These are phyloP conservation scores for Pristionchus exspectatus DNA, from an alignment of 2,888 invertebrate genomes.

Conservation along the genomic window DNA sequence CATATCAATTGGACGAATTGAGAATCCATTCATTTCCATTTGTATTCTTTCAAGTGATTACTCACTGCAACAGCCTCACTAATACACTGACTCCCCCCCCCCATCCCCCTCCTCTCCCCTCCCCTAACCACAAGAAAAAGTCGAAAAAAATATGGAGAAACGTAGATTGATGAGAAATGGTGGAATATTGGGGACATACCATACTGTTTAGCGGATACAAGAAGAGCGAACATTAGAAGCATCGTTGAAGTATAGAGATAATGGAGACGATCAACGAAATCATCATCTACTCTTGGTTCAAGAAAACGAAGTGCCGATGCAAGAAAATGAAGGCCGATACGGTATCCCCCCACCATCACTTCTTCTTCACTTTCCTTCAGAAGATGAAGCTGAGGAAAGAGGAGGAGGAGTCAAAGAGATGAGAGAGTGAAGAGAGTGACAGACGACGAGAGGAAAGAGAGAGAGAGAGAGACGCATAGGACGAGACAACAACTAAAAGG, in stretches of 20 bases:
- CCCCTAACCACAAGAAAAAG: not conserved
- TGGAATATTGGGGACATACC: constrained; percentile 62
- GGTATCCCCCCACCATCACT: constrained; percentile 76
- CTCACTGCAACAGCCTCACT: constrained; percentile 30
- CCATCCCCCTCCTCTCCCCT: not conserved
- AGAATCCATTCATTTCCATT: constrained; percentile 11
- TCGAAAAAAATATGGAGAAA: no score
- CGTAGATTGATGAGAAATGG: no score
- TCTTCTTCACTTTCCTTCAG: constrained; percentile 25
- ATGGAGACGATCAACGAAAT: constrained; percentile 77
- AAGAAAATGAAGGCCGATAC: constrained; percentile 78
- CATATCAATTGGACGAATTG: not conserved
- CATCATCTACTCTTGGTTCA: constrained; percentile 78
- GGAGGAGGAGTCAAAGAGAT: constrained; percentile 55
- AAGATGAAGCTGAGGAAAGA: constrained; percentile 43
- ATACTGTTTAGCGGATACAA: constrained; percentile 81
- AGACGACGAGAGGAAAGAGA: constrained; percentile 40
- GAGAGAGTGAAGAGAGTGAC: constrained; percentile 7
- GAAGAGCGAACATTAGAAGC: constrained; percentile 80
- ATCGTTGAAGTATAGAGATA: constrained; percentile 78
- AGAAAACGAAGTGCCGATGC: constrained; percentile 77
- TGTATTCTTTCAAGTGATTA: not conserved
- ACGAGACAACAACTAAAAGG: not conserved
- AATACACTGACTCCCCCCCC: not conserved
- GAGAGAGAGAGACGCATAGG: constrained; percentile 56